These are phyloP conservation scores for Mystacornis crossleyi DNA, from an alignment of 2,113 vertebrate genomes.

Conservation along the genomic window DNA sequence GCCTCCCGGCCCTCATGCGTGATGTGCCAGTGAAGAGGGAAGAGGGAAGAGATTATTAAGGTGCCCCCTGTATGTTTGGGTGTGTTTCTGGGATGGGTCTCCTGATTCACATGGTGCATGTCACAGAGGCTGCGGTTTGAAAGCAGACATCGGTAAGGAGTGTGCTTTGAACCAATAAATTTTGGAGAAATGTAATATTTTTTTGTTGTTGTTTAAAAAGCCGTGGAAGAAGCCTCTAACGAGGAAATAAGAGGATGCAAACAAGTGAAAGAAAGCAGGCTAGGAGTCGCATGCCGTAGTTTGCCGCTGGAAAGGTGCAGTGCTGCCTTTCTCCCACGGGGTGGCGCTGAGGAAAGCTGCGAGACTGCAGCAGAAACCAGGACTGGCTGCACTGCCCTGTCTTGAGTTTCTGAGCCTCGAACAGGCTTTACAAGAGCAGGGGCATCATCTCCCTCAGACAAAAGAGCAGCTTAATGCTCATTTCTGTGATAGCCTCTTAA, in stretches of 20 bases:
- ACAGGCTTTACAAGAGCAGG: neutral
- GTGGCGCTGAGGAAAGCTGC: neutral
- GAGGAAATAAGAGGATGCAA: too few relatives aligned
- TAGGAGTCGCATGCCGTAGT: fast-evolving
- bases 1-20: fast-evolving
- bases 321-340: neutral
- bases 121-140: neutral
- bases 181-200: neutral
- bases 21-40: neutral
- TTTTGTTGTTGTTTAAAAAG: neutral
- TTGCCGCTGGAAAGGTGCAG: neutral
- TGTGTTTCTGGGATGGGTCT: neutral
- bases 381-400: neutral
- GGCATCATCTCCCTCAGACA: neutral
- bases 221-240: neutral
- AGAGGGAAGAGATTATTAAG: neutral
- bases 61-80: neutral
- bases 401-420: fast-evolving
- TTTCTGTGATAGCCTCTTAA: neutral
- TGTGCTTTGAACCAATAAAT: neutral
- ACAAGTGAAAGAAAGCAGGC: fast-evolving
- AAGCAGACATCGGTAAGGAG: neutral
- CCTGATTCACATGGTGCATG: fast-evolving
- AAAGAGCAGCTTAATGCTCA: neutral
- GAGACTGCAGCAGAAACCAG: neutral